Base-by-base conservation (phyloP, 1,140 invertebrate species). In the Cydia splendana region DNA sequence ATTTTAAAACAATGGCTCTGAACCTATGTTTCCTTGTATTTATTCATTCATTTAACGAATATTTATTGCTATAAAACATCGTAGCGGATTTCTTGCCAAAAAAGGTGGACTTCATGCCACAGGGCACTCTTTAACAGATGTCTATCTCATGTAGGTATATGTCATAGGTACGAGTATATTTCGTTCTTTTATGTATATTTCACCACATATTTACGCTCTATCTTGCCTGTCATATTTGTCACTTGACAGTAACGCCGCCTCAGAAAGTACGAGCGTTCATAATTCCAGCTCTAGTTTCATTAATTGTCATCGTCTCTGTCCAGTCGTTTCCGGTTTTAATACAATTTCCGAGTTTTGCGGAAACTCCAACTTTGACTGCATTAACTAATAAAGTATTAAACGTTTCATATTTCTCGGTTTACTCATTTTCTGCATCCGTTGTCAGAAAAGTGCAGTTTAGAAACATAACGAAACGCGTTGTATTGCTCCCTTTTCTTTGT, bases 301-400 rank as follows among this genome's bases (percentile, higher is more conserved):
- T n/a, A 62, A 62, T 20, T 57, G 53, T 57, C 53, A 57, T 57
- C 51, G 51, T 53, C 57, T 24, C 57, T 62, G 53, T 62, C 57
- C 57, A 62, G 20, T 18, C 15, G n/a, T 48, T 48, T 48, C 45
- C 53, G n/a, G 57, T 62, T 62, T 62, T 62, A 62, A 62, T 62
- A 24, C 57, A 62, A 62, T 62, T 62, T 62, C 57, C 57, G 57
- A 20, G 20, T 62, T 62, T 24, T 24, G 20, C 57, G 57, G 57
- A 62, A 62, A 62, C 57, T 62, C 20, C 20, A 24, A 62, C 57
- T 20, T 24, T 62, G 57, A 62, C 57, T 24, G 57, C 57, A 62
- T 62, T 24, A 62, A 62, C 7, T 62, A 62, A 20, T 6, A 53
- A 53, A 38, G 34, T 38, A 53, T 18, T 62, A 62, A 62, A 24